Evolutionary conservation across 2,888 invertebrate species (phyloP).

Genomic region (Mythimna loreyi): DNA sequence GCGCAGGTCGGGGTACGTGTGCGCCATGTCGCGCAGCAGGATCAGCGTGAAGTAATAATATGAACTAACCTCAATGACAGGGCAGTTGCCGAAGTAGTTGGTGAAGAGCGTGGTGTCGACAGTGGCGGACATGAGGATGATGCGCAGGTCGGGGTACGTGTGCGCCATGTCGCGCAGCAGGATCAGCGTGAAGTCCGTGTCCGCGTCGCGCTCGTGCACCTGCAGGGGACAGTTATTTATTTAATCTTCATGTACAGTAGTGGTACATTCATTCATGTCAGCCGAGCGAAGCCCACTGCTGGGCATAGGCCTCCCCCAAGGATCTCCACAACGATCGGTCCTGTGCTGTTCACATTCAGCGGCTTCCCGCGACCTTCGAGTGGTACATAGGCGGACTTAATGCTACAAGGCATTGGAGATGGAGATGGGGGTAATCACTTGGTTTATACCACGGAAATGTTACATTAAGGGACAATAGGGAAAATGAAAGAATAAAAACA

Average conservation of each 20-base stretch:
- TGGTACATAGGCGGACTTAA: no score
- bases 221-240: no score
- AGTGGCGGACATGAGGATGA: constrained; percentile 99
- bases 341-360: no score
- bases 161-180: constrained; percentile 98
- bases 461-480: neutral
- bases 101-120: constrained; percentile 98
- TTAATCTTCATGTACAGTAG: no score
- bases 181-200: constrained; percentile 98
- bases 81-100: constrained; percentile 97
- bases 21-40: constrained; percentile 98
- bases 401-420: no score
- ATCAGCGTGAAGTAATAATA: constrained; percentile 98
- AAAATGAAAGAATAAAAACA: no score
- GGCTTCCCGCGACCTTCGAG: no score
- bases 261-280: no score
- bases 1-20: constrained; percentile 96
- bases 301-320: no score
- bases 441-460: neutral
- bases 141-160: constrained; percentile 96
- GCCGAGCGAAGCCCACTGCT: no score
- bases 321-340: no score
- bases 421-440: neutral
- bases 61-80: constrained; percentile 94
- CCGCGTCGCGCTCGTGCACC: constrained; percentile 94